These are phyloP conservation scores for Antedon mediterranea DNA, from an alignment of 53 echinoderm and acorn worm genomes.

Conservation along the genomic window DNA sequence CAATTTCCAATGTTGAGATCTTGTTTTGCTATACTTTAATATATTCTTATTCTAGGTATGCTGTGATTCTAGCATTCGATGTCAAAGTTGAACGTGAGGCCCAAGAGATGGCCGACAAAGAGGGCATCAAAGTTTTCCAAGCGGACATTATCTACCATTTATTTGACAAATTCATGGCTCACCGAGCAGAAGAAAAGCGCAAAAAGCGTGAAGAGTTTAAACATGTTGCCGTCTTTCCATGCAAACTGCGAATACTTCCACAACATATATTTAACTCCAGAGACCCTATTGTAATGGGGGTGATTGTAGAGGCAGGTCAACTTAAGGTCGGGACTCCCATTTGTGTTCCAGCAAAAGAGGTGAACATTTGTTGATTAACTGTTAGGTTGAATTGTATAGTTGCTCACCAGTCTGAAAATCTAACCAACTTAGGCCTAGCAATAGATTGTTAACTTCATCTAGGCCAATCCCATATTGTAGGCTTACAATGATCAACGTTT, in stretches of 20 bases:
- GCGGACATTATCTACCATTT: constrained; percentile 98
- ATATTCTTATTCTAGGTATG: constrained; percentile 72
- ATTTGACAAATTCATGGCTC: constrained; percentile 85
- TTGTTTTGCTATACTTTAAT: too few species aligned
- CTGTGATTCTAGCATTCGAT: constrained; percentile 93
- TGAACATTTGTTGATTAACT: too few species aligned
- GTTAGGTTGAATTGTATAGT: too few species aligned
- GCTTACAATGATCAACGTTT: too few species aligned
- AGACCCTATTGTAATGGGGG: constrained; percentile 84
- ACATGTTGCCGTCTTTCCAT: constrained; percentile 90
- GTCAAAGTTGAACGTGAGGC: constrained; percentile 86
- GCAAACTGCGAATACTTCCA: constrained; percentile 62
- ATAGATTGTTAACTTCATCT: too few species aligned
- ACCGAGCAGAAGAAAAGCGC: constrained; percentile 56
- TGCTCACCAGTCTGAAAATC: too few species aligned
- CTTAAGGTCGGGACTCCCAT: constrained; percentile 91
- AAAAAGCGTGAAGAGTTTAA: constrained; percentile 69
- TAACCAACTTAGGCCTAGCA: too few species aligned
- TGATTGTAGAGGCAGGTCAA: constrained; percentile 67
- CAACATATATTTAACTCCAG: constrained; percentile 79
- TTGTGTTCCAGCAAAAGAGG: constrained; percentile 84
- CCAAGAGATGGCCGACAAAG: constrained; percentile 94
- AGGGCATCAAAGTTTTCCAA: constrained; percentile 84
- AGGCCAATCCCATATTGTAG: too few species aligned
- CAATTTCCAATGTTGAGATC: too few species aligned